phyloP scores from a whole-genome alignment of 2,113 vertebrate species.

The Podilymbus podiceps region DNA sequence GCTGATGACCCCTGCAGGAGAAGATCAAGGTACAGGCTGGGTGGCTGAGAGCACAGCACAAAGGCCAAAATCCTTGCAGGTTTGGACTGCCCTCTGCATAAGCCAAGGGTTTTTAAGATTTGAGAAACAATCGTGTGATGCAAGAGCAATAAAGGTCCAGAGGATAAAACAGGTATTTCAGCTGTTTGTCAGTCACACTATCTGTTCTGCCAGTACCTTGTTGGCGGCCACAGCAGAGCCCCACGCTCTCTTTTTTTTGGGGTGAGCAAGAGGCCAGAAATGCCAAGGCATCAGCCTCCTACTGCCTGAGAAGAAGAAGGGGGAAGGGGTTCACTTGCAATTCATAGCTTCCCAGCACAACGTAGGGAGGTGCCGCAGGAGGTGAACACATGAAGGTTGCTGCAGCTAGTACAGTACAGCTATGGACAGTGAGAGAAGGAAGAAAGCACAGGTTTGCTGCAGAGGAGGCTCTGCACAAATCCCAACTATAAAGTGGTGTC shows the following conservation, averaged over 20 bases:
- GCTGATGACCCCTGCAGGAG: background rate
- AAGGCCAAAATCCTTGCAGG: background rate
- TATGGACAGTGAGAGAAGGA: background rate
- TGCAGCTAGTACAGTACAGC: background rate
- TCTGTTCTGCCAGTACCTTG: background rate
- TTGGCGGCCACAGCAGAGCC: background rate
- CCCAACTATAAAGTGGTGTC: background rate
- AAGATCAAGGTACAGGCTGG: background rate
- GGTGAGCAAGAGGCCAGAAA: background rate
- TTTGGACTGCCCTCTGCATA: background rate
- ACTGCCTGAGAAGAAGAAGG: background rate
- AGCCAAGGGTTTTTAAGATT: background rate
- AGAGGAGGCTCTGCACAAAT: background rate
- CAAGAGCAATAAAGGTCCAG: background rate
- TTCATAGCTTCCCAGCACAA: background rate
- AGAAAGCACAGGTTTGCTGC: background rate
- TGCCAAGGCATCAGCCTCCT: background rate
- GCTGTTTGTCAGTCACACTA: background rate
- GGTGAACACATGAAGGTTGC: background rate
- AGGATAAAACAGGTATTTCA: background rate
- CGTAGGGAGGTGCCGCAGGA: rapidly evolving
- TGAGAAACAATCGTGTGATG: background rate
- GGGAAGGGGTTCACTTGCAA: background rate
- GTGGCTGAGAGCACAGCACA: background rate
- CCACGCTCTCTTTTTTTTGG: background rate